phyloP scores from a whole-genome alignment of 2,113 vertebrate species.

The Cheilinus undulatus region DNA sequence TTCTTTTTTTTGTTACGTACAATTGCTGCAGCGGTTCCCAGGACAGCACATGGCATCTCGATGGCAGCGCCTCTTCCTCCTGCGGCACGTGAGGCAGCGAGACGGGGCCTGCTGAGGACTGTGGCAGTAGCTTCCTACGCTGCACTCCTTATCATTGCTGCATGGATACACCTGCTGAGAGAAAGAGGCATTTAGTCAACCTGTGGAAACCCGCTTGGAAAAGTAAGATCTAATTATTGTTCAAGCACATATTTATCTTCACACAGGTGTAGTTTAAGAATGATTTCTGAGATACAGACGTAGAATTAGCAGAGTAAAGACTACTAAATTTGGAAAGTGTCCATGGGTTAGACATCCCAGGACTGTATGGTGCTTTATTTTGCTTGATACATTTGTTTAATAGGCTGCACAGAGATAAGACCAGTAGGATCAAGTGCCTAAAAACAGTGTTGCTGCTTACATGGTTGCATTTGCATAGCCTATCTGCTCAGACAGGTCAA shows the following conservation, averaged over 20 bases:
- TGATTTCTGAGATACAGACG: neutral
- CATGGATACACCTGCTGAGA: conserved; percentile 90
- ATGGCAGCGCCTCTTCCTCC: conserved; percentile 95
- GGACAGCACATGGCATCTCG: conserved; percentile 96
- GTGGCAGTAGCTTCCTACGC: conserved; percentile 93
- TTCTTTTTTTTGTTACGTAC: conserved; percentile 74
- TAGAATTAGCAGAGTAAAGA: neutral
- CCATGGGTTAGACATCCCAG: neutral
- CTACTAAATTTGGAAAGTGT: neutral
- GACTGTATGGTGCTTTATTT: neutral
- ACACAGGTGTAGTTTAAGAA: neutral
- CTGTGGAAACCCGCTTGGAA: neutral
- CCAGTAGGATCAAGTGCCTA: too few species aligned
- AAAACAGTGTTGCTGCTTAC: neutral
- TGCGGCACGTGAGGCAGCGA: conserved; percentile 90
- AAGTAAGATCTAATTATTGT: neutral
- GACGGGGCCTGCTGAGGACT: conserved; percentile 90
- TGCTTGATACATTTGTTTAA: neutral
- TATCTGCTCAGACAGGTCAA: too few species aligned
- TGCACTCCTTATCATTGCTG: conserved; percentile 94
- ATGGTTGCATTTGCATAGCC: neutral
- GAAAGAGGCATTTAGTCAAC: conserved; percentile 1
- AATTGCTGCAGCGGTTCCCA: conserved; percentile 94
- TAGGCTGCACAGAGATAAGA: neutral
- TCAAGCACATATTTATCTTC: neutral